These are phyloP conservation scores for Chloroceryle inda DNA, from an alignment of 2,797 vertebrate species.

Conservation along the genomic window DNA sequence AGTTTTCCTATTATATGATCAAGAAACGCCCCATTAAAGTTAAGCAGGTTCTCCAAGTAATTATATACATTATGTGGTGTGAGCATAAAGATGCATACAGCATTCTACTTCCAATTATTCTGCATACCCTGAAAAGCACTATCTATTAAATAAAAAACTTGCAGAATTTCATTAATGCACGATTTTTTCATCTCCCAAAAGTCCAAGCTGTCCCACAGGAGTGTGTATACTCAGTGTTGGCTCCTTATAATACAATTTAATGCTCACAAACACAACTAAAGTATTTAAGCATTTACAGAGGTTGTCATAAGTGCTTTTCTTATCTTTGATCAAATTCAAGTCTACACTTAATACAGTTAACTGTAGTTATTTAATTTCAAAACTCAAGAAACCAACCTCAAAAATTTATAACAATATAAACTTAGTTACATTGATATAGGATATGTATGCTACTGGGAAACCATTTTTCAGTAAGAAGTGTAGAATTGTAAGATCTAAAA, in stretches of 20 bases:
- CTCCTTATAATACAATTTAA: conserved; percentile 94
- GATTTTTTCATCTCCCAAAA: conserved; percentile 83
- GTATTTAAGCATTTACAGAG: conserved; percentile 95
- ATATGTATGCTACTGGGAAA: conserved; percentile 84
- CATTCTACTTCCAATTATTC: conserved; percentile 76
- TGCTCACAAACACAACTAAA: conserved; percentile 86
- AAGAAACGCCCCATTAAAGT: conserved; percentile 90
- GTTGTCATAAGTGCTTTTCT: conserved; percentile 90
- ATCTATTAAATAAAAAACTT: conserved; percentile 86
- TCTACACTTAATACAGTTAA: conserved; percentile 94
- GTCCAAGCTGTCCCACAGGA: conserved; percentile 87
- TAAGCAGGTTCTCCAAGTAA: conserved; percentile 90
- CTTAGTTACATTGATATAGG: conserved; percentile 82
- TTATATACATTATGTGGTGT: conserved; percentile 77
- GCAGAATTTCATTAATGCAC: conserved; percentile 82
- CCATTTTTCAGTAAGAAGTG: conserved; percentile 74
- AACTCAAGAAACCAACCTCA: conserved; percentile 88
- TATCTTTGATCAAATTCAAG: conserved; percentile 88
- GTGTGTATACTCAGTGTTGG: conserved; percentile 75
- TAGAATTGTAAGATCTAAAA: conserved; percentile 72
- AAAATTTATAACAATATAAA: conserved; percentile 94
- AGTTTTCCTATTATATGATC: conserved; percentile 84
- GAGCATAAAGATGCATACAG: conserved; percentile 63
- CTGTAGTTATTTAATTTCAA: conserved; percentile 95
- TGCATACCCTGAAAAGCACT: conserved; percentile 80